phyloP scores from a whole-genome alignment of 2,113 vertebrate genomes.

The Probosciger aterrimus region DNA sequence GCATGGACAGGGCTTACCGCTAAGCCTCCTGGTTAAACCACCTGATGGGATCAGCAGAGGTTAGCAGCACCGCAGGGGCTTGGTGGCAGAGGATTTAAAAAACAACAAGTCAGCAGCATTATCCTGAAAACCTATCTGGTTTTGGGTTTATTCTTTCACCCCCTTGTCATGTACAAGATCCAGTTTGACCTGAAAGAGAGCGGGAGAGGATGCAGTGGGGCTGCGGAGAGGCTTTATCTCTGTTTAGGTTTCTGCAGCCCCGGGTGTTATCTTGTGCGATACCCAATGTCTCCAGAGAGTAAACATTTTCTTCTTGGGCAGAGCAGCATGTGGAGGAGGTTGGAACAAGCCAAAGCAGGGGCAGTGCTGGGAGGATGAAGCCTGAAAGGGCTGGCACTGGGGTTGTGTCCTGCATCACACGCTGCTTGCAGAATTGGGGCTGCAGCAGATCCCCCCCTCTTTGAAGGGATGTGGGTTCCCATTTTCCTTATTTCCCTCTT shows the following conservation, averaged over 20 bases:
- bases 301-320: neutral
- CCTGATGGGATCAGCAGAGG: constrained; percentile 46
- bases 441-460: neutral
- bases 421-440: neutral
- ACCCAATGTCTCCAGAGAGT: neutral
- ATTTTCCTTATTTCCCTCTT: neutral
- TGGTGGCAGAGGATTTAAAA: neutral
- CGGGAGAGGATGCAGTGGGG: accelerated
- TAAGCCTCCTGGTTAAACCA: constrained; percentile 12
- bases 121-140: neutral
- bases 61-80: neutral
- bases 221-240: accelerated
- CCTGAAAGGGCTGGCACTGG: accelerated
- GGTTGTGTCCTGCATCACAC: accelerated
- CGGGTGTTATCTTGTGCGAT: neutral
- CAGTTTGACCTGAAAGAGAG: neutral
- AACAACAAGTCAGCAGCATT: neutral
- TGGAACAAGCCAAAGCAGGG: neutral
- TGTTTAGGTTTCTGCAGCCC: neutral
- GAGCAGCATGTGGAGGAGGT: neutral
- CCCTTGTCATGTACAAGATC: neutral
- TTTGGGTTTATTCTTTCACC: neutral
- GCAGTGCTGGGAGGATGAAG: neutral
- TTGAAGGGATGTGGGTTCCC: neutral
- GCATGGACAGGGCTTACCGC: neutral